These are phyloP conservation scores for Parelbella ahira DNA, from an alignment of 2,888 invertebrate species.

Conservation along the genomic window DNA sequence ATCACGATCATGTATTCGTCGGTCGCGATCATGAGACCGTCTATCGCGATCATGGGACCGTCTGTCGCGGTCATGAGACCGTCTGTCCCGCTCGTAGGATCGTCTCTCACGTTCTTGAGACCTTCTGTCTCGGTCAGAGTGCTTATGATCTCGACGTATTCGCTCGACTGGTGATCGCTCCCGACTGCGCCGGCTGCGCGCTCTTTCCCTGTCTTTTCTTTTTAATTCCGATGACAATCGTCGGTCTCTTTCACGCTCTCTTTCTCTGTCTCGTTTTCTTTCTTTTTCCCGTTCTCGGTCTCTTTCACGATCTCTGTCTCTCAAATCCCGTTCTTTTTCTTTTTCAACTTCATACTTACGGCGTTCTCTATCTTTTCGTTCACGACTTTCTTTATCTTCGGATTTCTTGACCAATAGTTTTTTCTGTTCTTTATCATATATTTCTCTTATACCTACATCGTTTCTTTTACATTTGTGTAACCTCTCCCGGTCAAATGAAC, in stretches of 20 bases:
- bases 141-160: slow-evolving; percentile 35
- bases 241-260: slow-evolving; percentile 40
- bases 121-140: slow-evolving; percentile 44
- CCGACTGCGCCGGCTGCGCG: slow-evolving; percentile 33
- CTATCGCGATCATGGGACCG: slow-evolving; percentile 36
- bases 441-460: slow-evolving; percentile 67
- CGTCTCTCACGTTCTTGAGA: slow-evolving; percentile 29
- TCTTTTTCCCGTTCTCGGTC: slow-evolving; percentile 33
- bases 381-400: slow-evolving; percentile 58
- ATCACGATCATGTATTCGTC: slow-evolving; percentile 34
- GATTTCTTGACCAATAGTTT: slow-evolving; percentile 54
- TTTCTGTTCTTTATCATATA: slow-evolving; percentile 56
- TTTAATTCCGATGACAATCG: slow-evolving; percentile 30
- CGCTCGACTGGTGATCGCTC: slow-evolving; percentile 35
- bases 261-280: slow-evolving; percentile 54
- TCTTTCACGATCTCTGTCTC: slow-evolving; percentile 45
- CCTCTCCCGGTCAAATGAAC: slow-evolving; percentile 44
- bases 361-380: slow-evolving; percentile 57
- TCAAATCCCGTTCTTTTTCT: slow-evolving; percentile 49
- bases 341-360: slow-evolving; percentile 34
- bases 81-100: slow-evolving; percentile 39
- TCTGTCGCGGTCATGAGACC: slow-evolving; percentile 32
- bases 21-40: slow-evolving; percentile 33
- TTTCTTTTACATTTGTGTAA: slow-evolving; percentile 47
- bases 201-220: slow-evolving; percentile 37